These are phyloP conservation scores for Spatulosminthurus flaviceps DNA, from an alignment of 2,888 invertebrate species.

Conservation along the genomic window DNA sequence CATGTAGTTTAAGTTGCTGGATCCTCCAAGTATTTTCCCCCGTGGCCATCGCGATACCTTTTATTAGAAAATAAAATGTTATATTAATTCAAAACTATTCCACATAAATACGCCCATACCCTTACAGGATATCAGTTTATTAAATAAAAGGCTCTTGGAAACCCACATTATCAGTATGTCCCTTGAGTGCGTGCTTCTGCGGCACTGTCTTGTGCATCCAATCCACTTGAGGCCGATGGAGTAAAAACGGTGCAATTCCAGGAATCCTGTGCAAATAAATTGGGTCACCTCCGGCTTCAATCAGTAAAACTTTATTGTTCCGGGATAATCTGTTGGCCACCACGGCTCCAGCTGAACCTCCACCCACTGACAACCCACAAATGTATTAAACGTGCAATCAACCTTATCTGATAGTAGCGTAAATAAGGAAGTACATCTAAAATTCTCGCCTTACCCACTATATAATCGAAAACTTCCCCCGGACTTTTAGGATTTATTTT, in stretches of 20 bases:
- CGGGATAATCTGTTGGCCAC: slow-evolving; percentile 71
- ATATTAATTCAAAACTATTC: too few species aligned
- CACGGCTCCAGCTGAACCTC: slow-evolving; percentile 69
- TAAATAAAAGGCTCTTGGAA: too few species aligned
- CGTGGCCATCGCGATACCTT: slow-evolving; percentile 31
- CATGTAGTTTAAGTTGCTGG: slow-evolving; percentile 52
- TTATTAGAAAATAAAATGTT: too few species aligned
- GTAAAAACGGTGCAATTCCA: slow-evolving; percentile 67
- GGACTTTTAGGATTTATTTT: slow-evolving; percentile 43
- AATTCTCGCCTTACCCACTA: slow-evolving; percentile 58
- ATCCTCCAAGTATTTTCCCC: slow-evolving; percentile 40
- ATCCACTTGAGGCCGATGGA: slow-evolving; percentile 75
- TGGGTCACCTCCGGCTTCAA: slow-evolving; percentile 76
- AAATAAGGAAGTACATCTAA: too few species aligned
- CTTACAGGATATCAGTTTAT: too few species aligned
- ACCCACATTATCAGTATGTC: slow-evolving; percentile 11
- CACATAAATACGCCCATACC: too few species aligned
- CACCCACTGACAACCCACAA: slow-evolving; percentile 48
- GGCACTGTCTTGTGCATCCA: slow-evolving; percentile 77
- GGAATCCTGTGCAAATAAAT: slow-evolving; percentile 64
- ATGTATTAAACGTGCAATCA: too few species aligned
- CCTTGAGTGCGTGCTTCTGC: slow-evolving; percentile 72
- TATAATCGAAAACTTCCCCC: slow-evolving; percentile 54
- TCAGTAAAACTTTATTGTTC: slow-evolving; percentile 70
- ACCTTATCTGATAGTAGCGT: too few species aligned